Evolutionary conservation across 2,113 vertebrate genomes (phyloP), one percentile per base, ranked within the genome.

Genomic region (Herpetotheres cachinnans): DNA sequence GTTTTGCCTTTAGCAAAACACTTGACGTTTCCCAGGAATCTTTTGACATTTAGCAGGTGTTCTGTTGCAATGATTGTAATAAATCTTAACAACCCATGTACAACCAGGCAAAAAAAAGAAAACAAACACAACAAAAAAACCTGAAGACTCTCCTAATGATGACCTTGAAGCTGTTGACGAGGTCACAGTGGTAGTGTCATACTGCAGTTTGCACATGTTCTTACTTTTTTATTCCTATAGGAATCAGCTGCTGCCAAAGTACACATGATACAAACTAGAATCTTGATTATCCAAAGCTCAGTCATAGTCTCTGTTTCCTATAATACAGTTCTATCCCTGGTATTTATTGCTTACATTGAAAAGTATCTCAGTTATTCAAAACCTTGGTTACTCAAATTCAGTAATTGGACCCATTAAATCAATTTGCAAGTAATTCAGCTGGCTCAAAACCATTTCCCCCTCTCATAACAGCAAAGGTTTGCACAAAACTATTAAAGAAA

Each of bases 241-340:
- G 89, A 93, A 90, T 96, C 95, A 90, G 93, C 85, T 97, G 97
- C 91, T 96, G 89, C 87, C 71, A 90, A 95, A 95, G 89, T 88
- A 97, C 27, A 93, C 91, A 67, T 82, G 94, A 93, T 93, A 95
- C 94, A 96, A 95, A 94, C 66, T 55, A 95, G 90, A 95, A 96
- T 91, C 91, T 90, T 93, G 89, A 63, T 93, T 94, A 97, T 94
- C 54, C 94, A 67, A 88, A 95, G 86, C 91, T 85, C 96, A 90
- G 58, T 82, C 94, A 87, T 90, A 80, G 85, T 73, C 90, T 90
- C 80, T 56, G 82, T 94, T 88, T 86, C 93, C 62, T 93, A 73
- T 93, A 96, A 94, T 94, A 96, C 78, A 89, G 56, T 86, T 93
- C 79, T 94, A 96, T 93, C 87, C 69, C 90, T 89, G 93, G 90